A percentile compares a stretch with the other conserved stretches of the same genome.
Conservation (phyloP, 2,113 vertebrate genomes). For the Lathamus discolor region DNA sequence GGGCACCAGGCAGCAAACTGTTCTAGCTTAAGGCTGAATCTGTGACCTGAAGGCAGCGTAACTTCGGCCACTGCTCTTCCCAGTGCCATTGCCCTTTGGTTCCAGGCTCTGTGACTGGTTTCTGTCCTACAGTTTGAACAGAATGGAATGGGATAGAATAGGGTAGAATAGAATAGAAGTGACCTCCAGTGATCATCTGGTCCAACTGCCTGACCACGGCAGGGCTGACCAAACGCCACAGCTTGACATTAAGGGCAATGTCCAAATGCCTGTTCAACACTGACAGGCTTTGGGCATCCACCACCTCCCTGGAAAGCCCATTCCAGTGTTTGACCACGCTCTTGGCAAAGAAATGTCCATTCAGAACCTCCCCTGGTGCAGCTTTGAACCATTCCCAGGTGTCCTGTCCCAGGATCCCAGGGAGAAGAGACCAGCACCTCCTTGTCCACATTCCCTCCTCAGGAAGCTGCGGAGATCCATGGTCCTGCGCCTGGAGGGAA, state of each 20-base stretch:
- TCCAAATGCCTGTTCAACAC: not conserved
- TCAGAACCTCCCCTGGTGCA: not conserved
- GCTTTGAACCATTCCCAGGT: not conserved
- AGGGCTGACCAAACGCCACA: not conserved
- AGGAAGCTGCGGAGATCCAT: not conserved
- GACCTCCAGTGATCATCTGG: rapidly evolving
- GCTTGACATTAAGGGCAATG: not conserved
- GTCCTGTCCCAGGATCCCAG: not conserved
- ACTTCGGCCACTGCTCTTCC: not conserved
- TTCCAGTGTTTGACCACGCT: not conserved
- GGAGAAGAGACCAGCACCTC: not conserved
- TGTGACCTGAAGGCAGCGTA: not conserved
- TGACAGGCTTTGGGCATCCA: not conserved
- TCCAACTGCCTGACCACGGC: not conserved
- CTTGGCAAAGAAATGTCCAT: not conserved
- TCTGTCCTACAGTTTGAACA: not conserved
- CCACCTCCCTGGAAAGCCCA: not conserved
- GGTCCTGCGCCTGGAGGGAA: rapidly evolving
- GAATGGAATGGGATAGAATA: not conserved
- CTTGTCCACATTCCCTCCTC: not conserved
- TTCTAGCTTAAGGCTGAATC: not conserved
- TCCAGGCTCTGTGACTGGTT: rapidly evolving
- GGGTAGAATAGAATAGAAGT: rapidly evolving
- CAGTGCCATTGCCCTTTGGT: not conserved
- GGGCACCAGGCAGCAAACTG: not conserved